Evolutionary conservation across 2,113 vertebrate species (phyloP).

Genomic region (Erinaceus europaeus): DNA sequence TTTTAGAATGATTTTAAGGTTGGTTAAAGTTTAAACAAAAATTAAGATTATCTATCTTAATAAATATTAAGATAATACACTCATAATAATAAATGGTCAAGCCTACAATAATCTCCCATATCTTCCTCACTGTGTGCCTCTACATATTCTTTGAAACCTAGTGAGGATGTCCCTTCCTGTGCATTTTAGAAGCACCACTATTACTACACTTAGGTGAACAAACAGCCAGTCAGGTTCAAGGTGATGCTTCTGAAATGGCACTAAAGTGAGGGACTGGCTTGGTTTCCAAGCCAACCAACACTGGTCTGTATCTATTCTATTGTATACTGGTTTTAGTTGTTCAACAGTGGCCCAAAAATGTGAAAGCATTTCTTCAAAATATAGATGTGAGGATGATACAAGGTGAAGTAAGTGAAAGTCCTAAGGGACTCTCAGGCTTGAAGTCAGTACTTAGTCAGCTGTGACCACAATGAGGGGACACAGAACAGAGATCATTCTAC

Average conservation of each 20-base stretch:
- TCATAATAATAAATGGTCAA: no score
- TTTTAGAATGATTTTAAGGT: no score
- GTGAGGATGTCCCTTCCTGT: not conserved
- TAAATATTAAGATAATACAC: no score
- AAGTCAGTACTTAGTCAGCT: not conserved
- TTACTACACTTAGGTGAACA: not conserved
- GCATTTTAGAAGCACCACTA: fast-evolving
- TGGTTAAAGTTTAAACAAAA: no score
- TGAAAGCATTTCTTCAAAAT: not conserved
- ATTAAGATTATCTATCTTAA: no score
- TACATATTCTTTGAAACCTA: not conserved
- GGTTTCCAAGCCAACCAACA: not conserved
- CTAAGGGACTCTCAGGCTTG: fast-evolving
- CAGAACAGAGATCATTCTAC: no score
- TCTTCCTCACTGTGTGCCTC: not conserved
- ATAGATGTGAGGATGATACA: not conserved
- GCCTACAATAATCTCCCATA: no score
- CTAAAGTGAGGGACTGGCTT: fast-evolving
- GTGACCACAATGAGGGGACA: fast-evolving
- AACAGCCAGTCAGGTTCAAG: not conserved
- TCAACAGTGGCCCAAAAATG: no score
- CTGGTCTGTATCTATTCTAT: not conserved
- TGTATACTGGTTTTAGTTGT: not conserved
- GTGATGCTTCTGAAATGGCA: not conserved
- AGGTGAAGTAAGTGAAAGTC: no score